These are phyloP conservation scores for Actinernus sp. DNA, from an alignment of 92 coral and sea anemone species.

Conservation along the genomic window DNA sequence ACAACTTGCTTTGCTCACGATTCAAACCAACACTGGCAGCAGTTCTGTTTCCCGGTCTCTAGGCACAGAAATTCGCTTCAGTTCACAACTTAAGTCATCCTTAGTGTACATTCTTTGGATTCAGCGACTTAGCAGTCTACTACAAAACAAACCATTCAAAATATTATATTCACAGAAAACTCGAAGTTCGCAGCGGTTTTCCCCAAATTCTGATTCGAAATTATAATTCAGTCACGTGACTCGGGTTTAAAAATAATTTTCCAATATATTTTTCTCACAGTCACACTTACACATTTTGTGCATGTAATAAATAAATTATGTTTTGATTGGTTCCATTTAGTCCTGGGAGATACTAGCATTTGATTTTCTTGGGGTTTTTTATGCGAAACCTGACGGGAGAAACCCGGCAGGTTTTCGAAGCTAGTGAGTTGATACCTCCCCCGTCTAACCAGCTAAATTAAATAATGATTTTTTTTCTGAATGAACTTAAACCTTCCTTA, in stretches of 20 bases:
- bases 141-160: not conserved
- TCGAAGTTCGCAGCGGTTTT: not conserved
- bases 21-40: not conserved
- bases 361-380: no score
- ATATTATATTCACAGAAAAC: not conserved
- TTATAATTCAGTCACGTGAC: constrained; percentile 12
- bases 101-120: not conserved
- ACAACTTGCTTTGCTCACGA: not conserved
- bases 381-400: no score
- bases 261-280: no score
- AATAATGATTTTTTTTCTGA: no score
- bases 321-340: not conserved
- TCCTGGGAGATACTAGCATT: no score
- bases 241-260: not conserved
- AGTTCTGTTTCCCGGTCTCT: not conserved
- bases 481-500: no score
- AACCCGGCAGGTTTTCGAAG: no score
- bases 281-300: no score
- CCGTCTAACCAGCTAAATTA: no score
- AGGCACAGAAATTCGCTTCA: not conserved
- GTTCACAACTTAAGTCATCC: not conserved
- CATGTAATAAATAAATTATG: not conserved
- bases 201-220: not conserved
- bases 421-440: no score
- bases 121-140: not conserved